These are phyloP conservation scores for Scaptomyza flava DNA, from an alignment of 2,888 invertebrate genomes.

Conservation along the genomic window DNA sequence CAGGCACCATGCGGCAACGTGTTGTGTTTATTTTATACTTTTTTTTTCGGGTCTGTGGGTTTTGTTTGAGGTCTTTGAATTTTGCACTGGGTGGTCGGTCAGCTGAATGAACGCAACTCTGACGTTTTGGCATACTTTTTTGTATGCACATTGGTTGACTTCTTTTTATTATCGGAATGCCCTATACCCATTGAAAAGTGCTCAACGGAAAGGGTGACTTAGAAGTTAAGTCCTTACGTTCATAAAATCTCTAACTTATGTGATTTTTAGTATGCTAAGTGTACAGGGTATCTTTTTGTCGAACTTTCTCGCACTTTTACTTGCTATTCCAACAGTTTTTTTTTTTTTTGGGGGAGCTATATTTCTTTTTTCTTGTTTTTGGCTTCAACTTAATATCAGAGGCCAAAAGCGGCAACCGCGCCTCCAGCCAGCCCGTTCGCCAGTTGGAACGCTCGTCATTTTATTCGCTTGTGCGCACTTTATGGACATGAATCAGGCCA, in stretches of 20 bases:
- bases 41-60: constrained; percentile 11
- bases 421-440: constrained; percentile 29
- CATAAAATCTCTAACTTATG: no score
- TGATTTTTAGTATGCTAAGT: no score
- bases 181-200: not conserved
- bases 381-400: constrained; percentile 49
- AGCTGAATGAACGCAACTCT: constrained; percentile 44
- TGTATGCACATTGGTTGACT: constrained; percentile 53
- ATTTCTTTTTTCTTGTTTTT: constrained; percentile 19
- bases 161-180: constrained; percentile 10
- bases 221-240: no score
- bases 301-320: no score
- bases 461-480: constrained; percentile 64
- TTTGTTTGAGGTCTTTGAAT: constrained; percentile 16
- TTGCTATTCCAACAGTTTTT: not conserved
- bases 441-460: constrained; percentile 23
- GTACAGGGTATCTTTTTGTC: no score
- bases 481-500: constrained; percentile 56
- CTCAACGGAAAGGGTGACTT: no score
- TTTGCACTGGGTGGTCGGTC: constrained; percentile 68
- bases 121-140: constrained; percentile 49
- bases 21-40: constrained; percentile 13
- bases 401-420: constrained; percentile 46
- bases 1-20: constrained; percentile 33
- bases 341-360: not conserved